Base-by-base conservation (phyloP, 2,113 vertebrate species). In the Hystrix cristata region DNA sequence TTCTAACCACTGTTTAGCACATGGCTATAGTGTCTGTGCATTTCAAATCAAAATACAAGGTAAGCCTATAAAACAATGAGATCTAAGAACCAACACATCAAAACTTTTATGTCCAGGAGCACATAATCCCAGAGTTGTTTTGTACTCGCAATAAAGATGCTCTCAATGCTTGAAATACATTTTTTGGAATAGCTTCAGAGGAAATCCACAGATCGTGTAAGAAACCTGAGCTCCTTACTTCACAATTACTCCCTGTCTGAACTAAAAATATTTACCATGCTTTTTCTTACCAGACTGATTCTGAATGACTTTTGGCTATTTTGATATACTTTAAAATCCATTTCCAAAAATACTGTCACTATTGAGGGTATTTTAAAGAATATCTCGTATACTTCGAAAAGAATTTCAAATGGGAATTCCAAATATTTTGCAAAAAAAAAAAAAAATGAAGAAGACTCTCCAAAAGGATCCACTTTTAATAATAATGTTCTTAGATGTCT, bases 1-100 rank as follows among this genome's bases (percentile, higher is more conserved):
- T 95, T 67, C 43, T 87, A 95, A 86, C 34, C 53, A 57, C 89
- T 96, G 95, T 90, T 96, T 87, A 72, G 69, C 79, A 83, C 34
- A 78, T 12, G 72, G 51, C 55, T 94, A 81, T 25, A 84, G 38
- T 62, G 43, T 92, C 81, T 92, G 29, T 71, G 79, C 43, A 67
- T 57, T 95, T 97, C 60, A 93, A 83, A 87, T 84, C 53, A 94
- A 93, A 97, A 62, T 80, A 86, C 31, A 62, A 96, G 53, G 46
- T 57, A 74, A 91, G 51, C 29, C 62, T 90, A 93, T 86, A 87
- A 89, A 97, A 87, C 69, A 89, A 71, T 15, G 34, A 92, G 55
- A 81, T 94, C 65, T 90, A 93, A 88, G 80, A 92, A 86, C 51
- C 96, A 90, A 80, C 53, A 90, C n/a, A 90, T 53, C 59, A 60